Evolutionary conservation across 1,140 invertebrate species (phyloP), one percentile per base, ranked within the genome.

Genomic region (Psix sp.): DNA sequence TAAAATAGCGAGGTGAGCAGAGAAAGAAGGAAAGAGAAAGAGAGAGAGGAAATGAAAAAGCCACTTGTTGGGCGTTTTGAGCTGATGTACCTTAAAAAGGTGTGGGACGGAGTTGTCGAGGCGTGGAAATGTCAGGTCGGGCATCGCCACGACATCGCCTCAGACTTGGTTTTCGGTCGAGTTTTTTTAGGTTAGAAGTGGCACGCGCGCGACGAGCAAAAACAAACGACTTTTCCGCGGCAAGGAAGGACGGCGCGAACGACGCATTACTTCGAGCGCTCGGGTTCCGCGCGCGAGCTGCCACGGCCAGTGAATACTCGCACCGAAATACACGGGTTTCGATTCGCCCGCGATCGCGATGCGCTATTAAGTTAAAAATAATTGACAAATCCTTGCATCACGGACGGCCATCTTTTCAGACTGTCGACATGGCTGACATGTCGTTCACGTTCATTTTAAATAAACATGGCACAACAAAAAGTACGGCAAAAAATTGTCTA

Each of bases 371-470:
- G 59, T 72, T 72, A 72, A 72, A 65, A 72, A 72, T 72, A 72
- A 72, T 65, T 59, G 21, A 52, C 39, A 65, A 51, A 63, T 63
- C 45, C 68, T 72, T 72, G 52, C 49, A 71, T 71, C 68, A 59
- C 24, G 39, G 45, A 71, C 68, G 68, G 68, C 68, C 68, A 72
- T 72, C 60, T 72, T 72, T 72, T 57, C 45, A 65, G 46, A 52
- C 45, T 52, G 52, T 26, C 57, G 59, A 63, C 45, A 72, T 62
- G 67, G 51, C 59, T 63, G 67, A 57, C 52, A 57, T 72, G 51
- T 57, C 15, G 26, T 54, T 20, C n/a, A 42, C 24, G 62, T 39
- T 40, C 16, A 17, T 54, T 62, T 63, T 31, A 49, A 54, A 60
- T 1, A 24, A 7, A 13, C 20, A 24, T 10, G 26, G 3, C 11